These are phyloP conservation scores for Falco biarmicus DNA, from an alignment of 2,797 vertebrate species.

Conservation along the genomic window DNA sequence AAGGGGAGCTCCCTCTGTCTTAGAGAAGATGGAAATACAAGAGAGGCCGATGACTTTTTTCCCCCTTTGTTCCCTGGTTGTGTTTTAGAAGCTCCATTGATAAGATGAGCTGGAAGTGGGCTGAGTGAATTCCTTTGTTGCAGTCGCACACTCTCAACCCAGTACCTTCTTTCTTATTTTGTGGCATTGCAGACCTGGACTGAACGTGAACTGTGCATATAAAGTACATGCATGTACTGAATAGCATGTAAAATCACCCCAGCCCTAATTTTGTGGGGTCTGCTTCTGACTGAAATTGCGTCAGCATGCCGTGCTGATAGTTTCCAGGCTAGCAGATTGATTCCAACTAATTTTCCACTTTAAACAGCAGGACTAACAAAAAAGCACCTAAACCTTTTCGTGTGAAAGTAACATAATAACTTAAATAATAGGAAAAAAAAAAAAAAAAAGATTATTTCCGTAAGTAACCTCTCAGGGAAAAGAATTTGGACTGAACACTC, in stretches of 20 bases:
- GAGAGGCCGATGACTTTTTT: not conserved
- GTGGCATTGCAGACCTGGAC: not conserved
- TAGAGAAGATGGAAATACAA: not conserved
- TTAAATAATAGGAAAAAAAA: not conserved
- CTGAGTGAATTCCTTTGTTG: not conserved
- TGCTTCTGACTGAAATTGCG: not conserved
- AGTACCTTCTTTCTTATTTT: not conserved
- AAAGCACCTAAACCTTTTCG: not conserved
- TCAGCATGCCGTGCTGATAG: not conserved
- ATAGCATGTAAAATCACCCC: not conserved
- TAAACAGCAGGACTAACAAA: not conserved
- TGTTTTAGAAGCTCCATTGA: not conserved
- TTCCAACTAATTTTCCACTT: not conserved
- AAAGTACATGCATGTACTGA: rapidly evolving
- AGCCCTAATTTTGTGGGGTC: not conserved
- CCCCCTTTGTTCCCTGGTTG: not conserved
- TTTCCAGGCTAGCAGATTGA: not conserved
- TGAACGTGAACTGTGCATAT: not conserved
- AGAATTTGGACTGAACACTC: not conserved
- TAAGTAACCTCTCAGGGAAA: not conserved
- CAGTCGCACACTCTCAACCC: not conserved
- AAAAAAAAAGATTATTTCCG: not conserved
- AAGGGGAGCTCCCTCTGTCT: slow-evolving; percentile 13
- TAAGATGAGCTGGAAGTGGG: not conserved
- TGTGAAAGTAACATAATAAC: rapidly evolving